Percentiles rank a stretch among this genome's conserved stretches.
Conservation (phyloP, 2,888 invertebrate genomes). For the Dolomedes plantarius region DNA sequence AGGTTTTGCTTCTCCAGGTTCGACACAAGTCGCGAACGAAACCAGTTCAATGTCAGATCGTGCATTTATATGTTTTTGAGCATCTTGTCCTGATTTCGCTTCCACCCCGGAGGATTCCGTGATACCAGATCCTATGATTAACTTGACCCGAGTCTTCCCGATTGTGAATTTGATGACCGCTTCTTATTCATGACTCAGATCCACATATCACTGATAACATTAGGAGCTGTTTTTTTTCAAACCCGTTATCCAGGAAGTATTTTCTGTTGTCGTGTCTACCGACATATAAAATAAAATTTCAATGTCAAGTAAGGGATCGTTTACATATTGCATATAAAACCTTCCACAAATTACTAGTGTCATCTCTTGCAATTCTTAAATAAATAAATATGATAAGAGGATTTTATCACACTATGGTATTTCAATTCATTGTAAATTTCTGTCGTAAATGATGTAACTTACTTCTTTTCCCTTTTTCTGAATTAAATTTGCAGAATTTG, state of each 20-base stretch:
- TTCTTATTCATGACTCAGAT: slow-evolving; percentile 1
- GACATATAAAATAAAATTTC: neutral
- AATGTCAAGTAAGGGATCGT: neutral
- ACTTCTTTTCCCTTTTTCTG: no score
- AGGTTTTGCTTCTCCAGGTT: neutral
- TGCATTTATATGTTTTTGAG: slow-evolving; percentile 31
- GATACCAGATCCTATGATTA: slow-evolving; percentile 37
- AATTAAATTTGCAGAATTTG: no score
- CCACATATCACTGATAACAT: neutral
- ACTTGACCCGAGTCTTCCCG: slow-evolving; percentile 48
- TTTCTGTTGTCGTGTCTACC: neutral
- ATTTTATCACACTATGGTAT: no score
- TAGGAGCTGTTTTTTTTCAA: neutral
- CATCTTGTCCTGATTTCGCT: slow-evolving; percentile 43
- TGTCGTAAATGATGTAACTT: no score
- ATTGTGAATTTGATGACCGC: slow-evolving; percentile 24
- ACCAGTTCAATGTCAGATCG: slow-evolving; percentile 18
- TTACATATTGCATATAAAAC: neutral
- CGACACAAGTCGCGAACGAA: slow-evolving; percentile 19
- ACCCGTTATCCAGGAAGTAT: slow-evolving; percentile 29
- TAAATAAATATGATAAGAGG: no score
- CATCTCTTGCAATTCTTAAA: no score
- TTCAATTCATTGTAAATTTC: no score
- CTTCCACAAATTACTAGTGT: no score
- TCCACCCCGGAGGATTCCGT: slow-evolving; percentile 30